These are phyloP conservation scores for Chiloscyllium punctatum DNA, from an alignment of 2,797 vertebrate species.

Conservation along the genomic window DNA sequence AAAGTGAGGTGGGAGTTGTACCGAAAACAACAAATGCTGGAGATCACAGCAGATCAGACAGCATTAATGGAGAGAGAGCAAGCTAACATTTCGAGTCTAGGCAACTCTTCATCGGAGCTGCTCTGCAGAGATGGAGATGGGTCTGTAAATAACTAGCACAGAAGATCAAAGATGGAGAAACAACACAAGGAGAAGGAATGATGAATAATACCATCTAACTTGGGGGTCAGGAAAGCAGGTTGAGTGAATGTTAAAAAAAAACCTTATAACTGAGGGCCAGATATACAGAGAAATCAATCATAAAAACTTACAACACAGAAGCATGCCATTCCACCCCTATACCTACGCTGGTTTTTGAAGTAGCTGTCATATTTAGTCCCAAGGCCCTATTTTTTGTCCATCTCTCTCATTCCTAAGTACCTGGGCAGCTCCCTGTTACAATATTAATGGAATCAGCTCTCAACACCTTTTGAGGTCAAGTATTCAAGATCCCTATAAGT, in stretches of 20 bases:
- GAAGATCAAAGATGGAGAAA: neutral
- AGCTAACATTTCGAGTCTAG: no score
- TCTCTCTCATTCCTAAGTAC: neutral
- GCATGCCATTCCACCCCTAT: neutral
- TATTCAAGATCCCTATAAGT: neutral
- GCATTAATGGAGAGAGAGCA: no score
- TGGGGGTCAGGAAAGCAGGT: neutral
- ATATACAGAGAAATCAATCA: neutral
- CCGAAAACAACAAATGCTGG: no score
- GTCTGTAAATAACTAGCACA: neutral
- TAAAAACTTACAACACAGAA: neutral
- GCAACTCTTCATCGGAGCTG: no score
- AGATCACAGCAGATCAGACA: no score
- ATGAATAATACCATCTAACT: neutral
- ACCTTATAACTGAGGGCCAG: neutral
- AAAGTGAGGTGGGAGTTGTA: neutral
- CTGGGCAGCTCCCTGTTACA: neutral
- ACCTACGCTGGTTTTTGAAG: neutral
- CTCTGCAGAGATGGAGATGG: no score
- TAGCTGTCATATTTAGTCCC: neutral
- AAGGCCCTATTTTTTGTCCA: no score
- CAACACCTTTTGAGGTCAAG: neutral
- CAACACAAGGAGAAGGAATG: neutral
- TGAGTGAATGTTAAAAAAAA: neutral
- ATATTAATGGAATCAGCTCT: neutral